Evolutionary conservation across 37 sponge, comb jelly and placozoan genomes (phyloP), one percentile per base, ranked within the genome.

Genomic region (Beroe ovata): DNA sequence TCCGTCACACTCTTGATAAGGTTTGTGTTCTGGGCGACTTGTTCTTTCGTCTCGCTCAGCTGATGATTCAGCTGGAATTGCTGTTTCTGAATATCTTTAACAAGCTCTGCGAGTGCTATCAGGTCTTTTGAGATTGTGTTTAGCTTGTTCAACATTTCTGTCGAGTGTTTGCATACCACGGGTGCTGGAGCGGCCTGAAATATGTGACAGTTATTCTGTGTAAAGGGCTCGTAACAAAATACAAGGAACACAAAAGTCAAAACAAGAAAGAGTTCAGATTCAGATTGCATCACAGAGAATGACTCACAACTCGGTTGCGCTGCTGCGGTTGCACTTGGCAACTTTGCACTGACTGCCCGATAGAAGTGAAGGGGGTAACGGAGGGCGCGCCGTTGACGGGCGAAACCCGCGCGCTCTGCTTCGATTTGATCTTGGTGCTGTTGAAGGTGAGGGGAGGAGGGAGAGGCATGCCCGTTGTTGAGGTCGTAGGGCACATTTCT

Each of bases 401-500:
- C 18, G 69, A 66, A 1, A 66, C 69, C 33, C 25, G 36, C 35
- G 69, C 69, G 1, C 32, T 14, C 69, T 66, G 69, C 16, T 66
- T 66, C 32, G 69, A 33, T 18, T 66, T 66, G 2, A 29, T 66
- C 36, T 66, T 66, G 18, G 69, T 66, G 69, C 69, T 66, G 69
- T 66, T 66, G 69, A 66, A 66, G 36, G 69, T 66, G 69, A 66
- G 69, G 36, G 69, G 69, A 1, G 69, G 69, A 34, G 69, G 69
- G 8, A 66, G 69, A 8, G 69, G 69, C 69, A 66, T 66, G 16
- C 8, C 32, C 1, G 69, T 25, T 1, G 32, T 66, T 2, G 69
- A 66, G 16, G 69, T 33, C 36, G 69, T 66, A 18, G 69, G 69
- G 35, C 69, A 66, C 69, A 66, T 66, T 25, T 30, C 69, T 11